Evolutionary conservation across 2,888 invertebrate species (phyloP).

Genomic region (Chromoteleia sp.): DNA sequence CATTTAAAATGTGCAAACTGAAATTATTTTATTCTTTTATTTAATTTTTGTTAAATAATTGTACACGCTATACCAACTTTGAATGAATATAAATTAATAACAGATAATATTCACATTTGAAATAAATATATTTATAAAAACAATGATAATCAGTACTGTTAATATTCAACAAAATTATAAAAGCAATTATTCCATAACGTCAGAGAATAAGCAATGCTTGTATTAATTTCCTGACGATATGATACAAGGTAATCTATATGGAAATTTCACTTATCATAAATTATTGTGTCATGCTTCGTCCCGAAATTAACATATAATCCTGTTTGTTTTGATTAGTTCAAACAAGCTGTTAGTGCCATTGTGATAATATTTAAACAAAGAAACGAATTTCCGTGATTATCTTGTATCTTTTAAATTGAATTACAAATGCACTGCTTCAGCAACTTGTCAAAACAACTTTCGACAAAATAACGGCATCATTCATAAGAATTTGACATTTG

Average conservation of each 20-base stretch:
- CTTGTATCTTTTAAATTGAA: neutral
- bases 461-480: neutral
- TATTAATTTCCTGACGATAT: slow-evolving; percentile 33
- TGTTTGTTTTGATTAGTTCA: slow-evolving; percentile 25
- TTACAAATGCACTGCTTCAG: neutral
- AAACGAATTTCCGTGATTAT: neutral
- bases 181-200: slow-evolving; percentile 25
- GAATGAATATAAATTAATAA: neutral
- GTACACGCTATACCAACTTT: too few species aligned
- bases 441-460: slow-evolving; percentile 1
- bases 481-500: neutral
- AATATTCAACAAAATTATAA: slow-evolving; percentile 16
- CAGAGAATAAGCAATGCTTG: slow-evolving; percentile 27
- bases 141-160: neutral
- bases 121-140: neutral
- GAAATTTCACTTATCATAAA: slow-evolving; percentile 62
- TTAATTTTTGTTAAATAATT: too few species aligned
- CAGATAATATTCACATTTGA: neutral
- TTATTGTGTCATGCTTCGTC: slow-evolving; percentile 34
- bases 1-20: too few species aligned
- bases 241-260: slow-evolving; percentile 55
- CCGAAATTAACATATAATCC: slow-evolving; percentile 46
- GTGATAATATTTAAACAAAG: slow-evolving; percentile 6
- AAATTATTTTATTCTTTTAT: too few species aligned
- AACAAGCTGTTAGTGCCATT: slow-evolving; percentile 8